phyloP scores from a whole-genome alignment of 2,113 vertebrate species.

The chimpanzee (Pan troglodytes) region DNA sequence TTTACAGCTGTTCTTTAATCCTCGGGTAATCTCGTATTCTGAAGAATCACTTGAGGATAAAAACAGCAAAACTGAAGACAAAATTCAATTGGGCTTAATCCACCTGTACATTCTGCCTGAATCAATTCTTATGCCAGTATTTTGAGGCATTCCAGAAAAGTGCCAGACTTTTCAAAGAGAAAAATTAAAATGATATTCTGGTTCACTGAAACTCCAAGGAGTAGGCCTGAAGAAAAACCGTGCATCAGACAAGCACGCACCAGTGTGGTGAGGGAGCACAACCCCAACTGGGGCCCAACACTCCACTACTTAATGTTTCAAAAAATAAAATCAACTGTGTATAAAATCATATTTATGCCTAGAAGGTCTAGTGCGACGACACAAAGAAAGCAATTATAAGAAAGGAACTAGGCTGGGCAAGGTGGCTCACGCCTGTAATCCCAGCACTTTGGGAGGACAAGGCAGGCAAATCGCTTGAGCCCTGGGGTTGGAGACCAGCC shows the following conservation, averaged over 20 bases:
- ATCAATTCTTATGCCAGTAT: neutral
- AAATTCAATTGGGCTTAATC: neutral
- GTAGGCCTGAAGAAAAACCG: neutral
- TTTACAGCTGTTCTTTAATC: neutral
- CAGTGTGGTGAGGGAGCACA: neutral
- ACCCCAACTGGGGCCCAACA: neutral
- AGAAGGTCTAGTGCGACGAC: neutral
- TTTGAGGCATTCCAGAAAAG: neutral
- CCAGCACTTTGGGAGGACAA: too few species aligned
- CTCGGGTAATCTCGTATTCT: neutral
- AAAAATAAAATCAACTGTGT: neutral
- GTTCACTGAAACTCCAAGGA: neutral
- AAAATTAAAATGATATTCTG: neutral
- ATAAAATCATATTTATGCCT: neutral
- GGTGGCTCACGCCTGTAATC: too few species aligned
- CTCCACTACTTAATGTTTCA: neutral
- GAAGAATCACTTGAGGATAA: neutral
- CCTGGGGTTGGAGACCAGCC: too few species aligned
- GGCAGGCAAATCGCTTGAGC: too few species aligned
- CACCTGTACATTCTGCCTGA: neutral
- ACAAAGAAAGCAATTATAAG: neutral
- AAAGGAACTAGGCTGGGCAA: neutral
- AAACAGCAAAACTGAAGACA: neutral
- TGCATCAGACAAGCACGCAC: too few species aligned
- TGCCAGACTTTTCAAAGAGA: neutral